A percentile compares a stretch with the other conserved stretches of the same genome.
phyloP scores from a whole-genome alignment of 2,113 vertebrate genomes.

The Bungarus multicinctus region DNA sequence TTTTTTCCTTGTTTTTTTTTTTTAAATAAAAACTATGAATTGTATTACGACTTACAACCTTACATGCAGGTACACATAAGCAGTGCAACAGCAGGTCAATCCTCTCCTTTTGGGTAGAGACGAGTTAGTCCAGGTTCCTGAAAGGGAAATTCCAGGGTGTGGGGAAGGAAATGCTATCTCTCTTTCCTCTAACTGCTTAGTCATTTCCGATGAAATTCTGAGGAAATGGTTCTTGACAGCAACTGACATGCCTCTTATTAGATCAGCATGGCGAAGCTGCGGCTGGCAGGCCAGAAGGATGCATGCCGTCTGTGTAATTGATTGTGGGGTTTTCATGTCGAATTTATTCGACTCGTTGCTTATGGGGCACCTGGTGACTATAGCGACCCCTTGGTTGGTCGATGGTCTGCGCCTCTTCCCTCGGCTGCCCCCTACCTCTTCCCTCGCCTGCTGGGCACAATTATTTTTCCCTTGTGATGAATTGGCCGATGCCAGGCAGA shows the following conservation, averaged over 20 bases:
- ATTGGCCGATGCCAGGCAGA: neutral
- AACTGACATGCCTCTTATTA: neutral
- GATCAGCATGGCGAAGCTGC: neutral
- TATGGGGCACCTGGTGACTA: neutral
- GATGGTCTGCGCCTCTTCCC: too few relatives aligned
- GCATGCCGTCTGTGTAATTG: neutral
- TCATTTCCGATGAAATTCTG: neutral
- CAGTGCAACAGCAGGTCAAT: neutral
- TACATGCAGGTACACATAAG: too few relatives aligned
- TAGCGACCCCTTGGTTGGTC: too few relatives aligned
- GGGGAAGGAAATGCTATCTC: neutral
- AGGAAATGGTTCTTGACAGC: neutral
- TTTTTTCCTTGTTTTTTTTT: neutral
- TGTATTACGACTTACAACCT: neutral
- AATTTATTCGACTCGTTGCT: neutral
- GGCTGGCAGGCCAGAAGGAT: neutral
- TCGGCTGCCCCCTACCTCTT: neutral
- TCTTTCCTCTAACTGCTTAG: neutral
- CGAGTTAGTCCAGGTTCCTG: neutral
- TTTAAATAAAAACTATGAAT: neutral
- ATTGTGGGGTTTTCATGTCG: accelerated
- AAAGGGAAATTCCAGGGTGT: neutral
- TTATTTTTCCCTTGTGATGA: neutral
- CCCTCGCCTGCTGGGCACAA: neutral
- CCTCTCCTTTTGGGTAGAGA: neutral